Conservation (phyloP, 2,113 vertebrate genomes). For the Clinocottus analis region DNA sequence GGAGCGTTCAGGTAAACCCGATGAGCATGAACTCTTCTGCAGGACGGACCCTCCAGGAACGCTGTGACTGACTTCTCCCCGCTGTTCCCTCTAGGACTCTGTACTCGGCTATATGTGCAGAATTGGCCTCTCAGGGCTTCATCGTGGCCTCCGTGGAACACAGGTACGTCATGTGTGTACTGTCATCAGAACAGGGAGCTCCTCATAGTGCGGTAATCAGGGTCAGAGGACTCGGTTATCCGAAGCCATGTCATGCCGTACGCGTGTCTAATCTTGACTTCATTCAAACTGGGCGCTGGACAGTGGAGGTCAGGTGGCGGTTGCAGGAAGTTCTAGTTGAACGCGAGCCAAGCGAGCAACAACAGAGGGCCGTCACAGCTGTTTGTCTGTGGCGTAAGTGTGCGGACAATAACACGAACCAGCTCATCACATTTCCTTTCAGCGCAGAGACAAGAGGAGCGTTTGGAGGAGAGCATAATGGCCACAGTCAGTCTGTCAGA, state of each 20-base stretch:
- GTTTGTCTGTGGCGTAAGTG: constrained; percentile 69
- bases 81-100: constrained; percentile 85
- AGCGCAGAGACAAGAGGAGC: constrained; percentile 64
- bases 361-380: constrained; percentile 46
- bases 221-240: neutral
- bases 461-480: constrained; percentile 76
- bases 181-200: neutral
- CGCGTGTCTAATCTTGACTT: neutral
- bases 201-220: neutral
- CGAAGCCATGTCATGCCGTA: neutral
- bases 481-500: constrained; percentile 8
- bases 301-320: neutral
- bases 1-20: constrained; percentile 95
- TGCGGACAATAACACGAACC: constrained; percentile 78
- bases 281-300: neutral
- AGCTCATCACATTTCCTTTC: constrained; percentile 84
- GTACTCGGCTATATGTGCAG: constrained; percentile 94
- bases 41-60: neutral
- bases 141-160: constrained; percentile 95
- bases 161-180: constrained; percentile 82
- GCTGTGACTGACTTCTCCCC: neutral
- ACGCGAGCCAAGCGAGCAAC: constrained; percentile 13
- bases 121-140: constrained; percentile 94
- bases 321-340: constrained; percentile 36
- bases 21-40: too few species aligned